Base-by-base conservation (phyloP, 2,888 invertebrate genomes). In the Hypercompe scribonia region DNA sequence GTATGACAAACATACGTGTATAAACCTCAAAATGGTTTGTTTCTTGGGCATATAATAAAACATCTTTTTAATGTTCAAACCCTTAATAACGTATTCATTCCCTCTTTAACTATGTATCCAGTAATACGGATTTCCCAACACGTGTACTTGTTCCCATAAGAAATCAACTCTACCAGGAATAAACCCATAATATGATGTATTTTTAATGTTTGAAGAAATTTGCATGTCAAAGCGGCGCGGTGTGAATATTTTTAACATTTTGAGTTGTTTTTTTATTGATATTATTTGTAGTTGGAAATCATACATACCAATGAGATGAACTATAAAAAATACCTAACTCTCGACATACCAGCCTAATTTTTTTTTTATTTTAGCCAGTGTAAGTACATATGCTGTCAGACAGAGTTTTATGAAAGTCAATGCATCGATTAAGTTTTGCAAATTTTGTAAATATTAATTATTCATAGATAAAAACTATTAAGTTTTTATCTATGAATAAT, bases 201-300 rank as follows among this genome's bases (percentile, higher is more conserved):
- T 83, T 84, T 82, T 81, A 77, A 84, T 82, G 78, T 80, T 81
- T 78, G 69, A 78, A 83, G 75, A 74, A 71, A 84, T 84, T 84
- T 84, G 83, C 84, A 84, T 84, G 80, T 80, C 83, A 84, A 84
- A 84, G 84, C 77, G 71, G 65, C 73, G 72, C 74, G 75, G 81
- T 80, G 80, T 80, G 78, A 84, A 84, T 83, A 84, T 83, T 76
- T 84, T 84, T 77, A 54, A 68, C 64, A 21, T 15, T 36, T 64
- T 46, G 21, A 58, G 42, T 46, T 61, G 18, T 13, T 42, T 70
- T 64, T 58, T 63, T 10, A 42, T 36, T 69, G n/a, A 33, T 46
- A 64, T 39, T 69, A 69, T n/a, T 58, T 36, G 73, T 70, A 66
- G 58, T 73, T 73, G 58, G 1, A 58, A 61, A 39, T 28, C 54